Evolutionary conservation across 2,888 invertebrate species (phyloP), one percentile per base, ranked within the genome.

Genomic region (Lasioglossum villosulum): DNA sequence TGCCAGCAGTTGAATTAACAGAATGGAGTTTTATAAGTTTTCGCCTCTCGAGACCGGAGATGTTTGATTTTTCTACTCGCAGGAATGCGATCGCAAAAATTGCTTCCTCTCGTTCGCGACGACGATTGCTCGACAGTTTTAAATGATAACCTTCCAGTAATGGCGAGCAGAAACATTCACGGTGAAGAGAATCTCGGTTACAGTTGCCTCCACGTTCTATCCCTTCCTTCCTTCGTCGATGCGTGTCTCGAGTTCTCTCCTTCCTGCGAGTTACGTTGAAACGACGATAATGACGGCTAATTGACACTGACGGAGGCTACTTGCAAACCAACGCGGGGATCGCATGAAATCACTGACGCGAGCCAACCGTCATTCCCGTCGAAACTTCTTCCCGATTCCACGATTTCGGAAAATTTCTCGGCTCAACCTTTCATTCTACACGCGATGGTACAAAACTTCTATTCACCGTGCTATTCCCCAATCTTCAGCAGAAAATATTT

Each of bases 271-370:
- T 85, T 84, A 90, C 79, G 78, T 70, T 70, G 71, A 86, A 91
- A 80, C 88, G 73, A 76, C 68, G 89, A 88, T 91, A 91, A 91
- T 87, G 82, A 91, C 86, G 78, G 68, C 90, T 91, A 91, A 91
- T 91, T 91, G 90, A 87, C 88, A 89, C 73, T 78, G 83, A 71
- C 91, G 80, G 84, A 86, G 85, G 83, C 84, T 81, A 70, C 73
- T 75, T 48, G 75, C 75, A 34, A 80, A 68, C 78, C 30, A 34
- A 68, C 59, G 45, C 59, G 34, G 75, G 68, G 86, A 80, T 85
- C 77, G 19, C 56, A 75, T 68, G 45, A 81, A 86, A 78, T 81
- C 78, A 79, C 76, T 78, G 56, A 74, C 70, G 42, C 74, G 74
- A 71, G 80, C 72, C 42, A 76, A 79, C 72, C 59, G n/a, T 63